Evolutionary conservation across 2,113 vertebrate species (phyloP), one percentile per base, ranked within the genome.

Genomic region (Dasyornis broadbenti): DNA sequence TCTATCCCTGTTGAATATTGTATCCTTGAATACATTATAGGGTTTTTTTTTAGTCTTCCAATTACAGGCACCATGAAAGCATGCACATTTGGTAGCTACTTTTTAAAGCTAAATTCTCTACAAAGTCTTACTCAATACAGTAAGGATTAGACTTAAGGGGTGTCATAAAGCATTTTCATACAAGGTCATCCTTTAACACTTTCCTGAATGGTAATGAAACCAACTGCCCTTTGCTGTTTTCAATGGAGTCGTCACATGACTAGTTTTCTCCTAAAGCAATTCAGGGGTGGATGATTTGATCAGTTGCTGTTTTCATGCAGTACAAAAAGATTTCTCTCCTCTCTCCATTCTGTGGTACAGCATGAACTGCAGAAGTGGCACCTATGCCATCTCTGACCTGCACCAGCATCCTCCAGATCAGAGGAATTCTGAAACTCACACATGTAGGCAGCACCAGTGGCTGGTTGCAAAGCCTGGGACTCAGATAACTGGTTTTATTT

Each of bases 101-200:
- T 92, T 90, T 81, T 83, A 89, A 90, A 92, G 47, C 59, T 79
- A 31, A 79, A 73, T 70, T 47, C 61, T 84, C 79, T 61, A 73
- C 65, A 70, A 89, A 96, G 59, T 47, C 59, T 72, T 82, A 83
- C 31, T 81, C 8, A 2, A 80, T 16, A 53, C 37, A 73, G n/a
- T 39, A 54, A 60, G 85, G 73, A 95, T 59, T 89, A 92, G 54
- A 95, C 57, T 68, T 66, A 68, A 86, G 81, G 68, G 26, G 13
- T 71, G 64, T 49, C 56, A 82, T 31, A 65, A 77, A 73, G 63
- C 30, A 80, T 82, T 75, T 92, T 85, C 75, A 77, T 17, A 70
- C 63, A 54, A 85, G 59, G 63, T 65, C 59, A 80, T 60, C 70
- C 60, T 82, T 73, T 69, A 53, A 70, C 47, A 69, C n/a, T 35